Evolutionary conservation across 2,113 vertebrate genomes (phyloP).

Genomic region (Gorsachius goisagi): DNA sequence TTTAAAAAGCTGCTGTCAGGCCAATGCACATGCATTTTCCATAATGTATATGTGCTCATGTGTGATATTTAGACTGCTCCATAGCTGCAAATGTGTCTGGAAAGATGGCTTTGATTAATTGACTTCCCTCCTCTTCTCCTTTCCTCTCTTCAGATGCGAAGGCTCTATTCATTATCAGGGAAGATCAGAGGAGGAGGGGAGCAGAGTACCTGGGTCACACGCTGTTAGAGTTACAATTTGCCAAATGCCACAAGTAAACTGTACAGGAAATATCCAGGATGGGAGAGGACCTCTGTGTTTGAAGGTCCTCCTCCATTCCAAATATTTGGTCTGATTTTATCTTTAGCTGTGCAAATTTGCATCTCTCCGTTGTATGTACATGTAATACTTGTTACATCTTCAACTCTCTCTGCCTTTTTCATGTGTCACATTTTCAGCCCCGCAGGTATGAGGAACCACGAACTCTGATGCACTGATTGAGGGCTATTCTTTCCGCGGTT

Average conservation of each 20-base stretch:
- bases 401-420: neutral
- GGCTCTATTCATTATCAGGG: slow-evolving; percentile 36
- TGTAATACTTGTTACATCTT: neutral
- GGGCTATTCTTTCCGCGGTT: neutral
- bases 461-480: neutral
- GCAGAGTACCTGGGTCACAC: slow-evolving; percentile 14
- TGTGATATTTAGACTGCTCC: slow-evolving; percentile 38
- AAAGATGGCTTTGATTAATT: slow-evolving; percentile 57
- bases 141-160: slow-evolving; percentile 16
- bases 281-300: neutral
- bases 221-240: slow-evolving; percentile 44
- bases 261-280: neutral
- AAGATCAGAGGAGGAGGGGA: slow-evolving; percentile 39
- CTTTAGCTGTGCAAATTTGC: neutral
- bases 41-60: slow-evolving; percentile 33
- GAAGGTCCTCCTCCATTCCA: neutral
- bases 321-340: slow-evolving; percentile 2
- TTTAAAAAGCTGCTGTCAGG: slow-evolving; percentile 40
- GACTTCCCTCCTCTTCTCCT: slow-evolving; percentile 30
- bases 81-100: slow-evolving; percentile 26
- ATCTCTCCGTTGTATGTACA: neutral
- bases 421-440: neutral
- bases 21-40: slow-evolving; percentile 26
- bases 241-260: neutral
- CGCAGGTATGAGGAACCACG: accelerated